Base-by-base conservation (phyloP, 2,113 vertebrate genomes). In the Nestor notabilis region DNA sequence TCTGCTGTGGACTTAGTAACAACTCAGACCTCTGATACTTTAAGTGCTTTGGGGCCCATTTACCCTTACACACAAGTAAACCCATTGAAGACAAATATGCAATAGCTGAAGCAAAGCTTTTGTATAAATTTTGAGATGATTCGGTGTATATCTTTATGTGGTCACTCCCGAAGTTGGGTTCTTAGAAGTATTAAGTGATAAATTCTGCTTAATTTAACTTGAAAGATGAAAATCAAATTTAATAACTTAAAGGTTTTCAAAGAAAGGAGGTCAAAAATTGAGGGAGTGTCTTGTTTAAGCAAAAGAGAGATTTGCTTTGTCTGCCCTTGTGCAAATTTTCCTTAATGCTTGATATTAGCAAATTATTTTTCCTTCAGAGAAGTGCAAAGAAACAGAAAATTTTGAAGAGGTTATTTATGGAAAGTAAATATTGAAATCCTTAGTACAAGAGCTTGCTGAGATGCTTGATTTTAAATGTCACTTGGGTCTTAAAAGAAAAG, bases 361-460 rank as follows among this genome's bases (percentile, higher is more conserved):
- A 95, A 79, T 87, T 41, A 16, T 29, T 95, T 92, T 76, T 93
- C 44, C 66, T 58, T 52, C 52, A 46, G 65, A 75, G 77, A 91
- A 81, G 43, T 71, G 43, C 23, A 46, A 89, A 94, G 69, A 89
- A 88, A 55, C 47, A 89, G 72, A 83, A 87, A 47, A 39, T 39
- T 90, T 69, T 41, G 12, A 65, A 65, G 69, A 82, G 53, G 6
- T 46, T 75, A 8, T 91, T 91, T 69, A 53, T 74, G 47, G 65
- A 96, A 82, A 52, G 65, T 46, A 91, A 93, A 87, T 89, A 79
- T 27, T 93, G 69, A 93, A 95, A 91, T 61, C 52, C 13, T 55
- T 47, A 20, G 21, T 37, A 70, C 19, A 82, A 91, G 80, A 84
- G 12, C 61, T 88, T 89, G 55, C 50, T 71, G 76, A 90, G 44